Percentiles rank a stretch among this genome's conserved stretches.
Evolutionary conservation across 1,140 invertebrate species (phyloP).

Genomic region (Gryon sp.): DNA sequence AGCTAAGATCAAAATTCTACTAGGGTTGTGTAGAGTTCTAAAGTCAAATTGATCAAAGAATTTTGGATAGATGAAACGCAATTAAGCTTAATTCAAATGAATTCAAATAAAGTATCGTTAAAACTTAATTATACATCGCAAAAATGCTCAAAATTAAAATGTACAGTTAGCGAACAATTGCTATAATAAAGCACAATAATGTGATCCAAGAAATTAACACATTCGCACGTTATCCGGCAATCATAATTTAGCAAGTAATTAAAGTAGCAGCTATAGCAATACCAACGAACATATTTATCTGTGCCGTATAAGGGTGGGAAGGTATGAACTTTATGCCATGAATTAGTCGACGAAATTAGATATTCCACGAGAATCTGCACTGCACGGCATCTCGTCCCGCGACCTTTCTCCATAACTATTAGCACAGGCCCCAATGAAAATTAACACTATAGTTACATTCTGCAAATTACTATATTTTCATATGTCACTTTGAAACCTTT

Average conservation of each 20-base stretch:
- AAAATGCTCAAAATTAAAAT: too few relatives aligned
- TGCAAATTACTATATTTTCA: slow-evolving; percentile 11
- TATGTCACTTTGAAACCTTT: neutral
- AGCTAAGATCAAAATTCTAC: too few relatives aligned
- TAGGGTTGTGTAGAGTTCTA: too few relatives aligned
- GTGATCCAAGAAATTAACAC: slow-evolving; percentile 19
- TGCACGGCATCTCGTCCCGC: slow-evolving; percentile 3
- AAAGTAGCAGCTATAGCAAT: too few relatives aligned
- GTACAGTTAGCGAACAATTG: slow-evolving; percentile 13
- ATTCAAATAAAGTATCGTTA: too few relatives aligned
- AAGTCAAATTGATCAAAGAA: too few relatives aligned
- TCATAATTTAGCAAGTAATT: slow-evolving; percentile 41
- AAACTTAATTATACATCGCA: too few relatives aligned
- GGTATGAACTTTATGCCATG: neutral
- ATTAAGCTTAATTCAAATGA: too few relatives aligned
- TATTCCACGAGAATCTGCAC: neutral
- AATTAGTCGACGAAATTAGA: slow-evolving; percentile 27
- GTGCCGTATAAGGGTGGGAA: slow-evolving; percentile 14
- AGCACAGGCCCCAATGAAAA: slow-evolving; percentile 24
- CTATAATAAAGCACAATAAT: too few relatives aligned
- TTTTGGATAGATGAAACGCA: too few relatives aligned
- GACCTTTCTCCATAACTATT: slow-evolving; percentile 37
- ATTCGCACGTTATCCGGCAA: slow-evolving; percentile 34
- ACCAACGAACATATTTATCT: slow-evolving; percentile 11
- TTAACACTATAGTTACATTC: slow-evolving; percentile 20